Evolutionary conservation across 2,888 invertebrate species (phyloP).

Genomic region (Drepana falcataria): DNA sequence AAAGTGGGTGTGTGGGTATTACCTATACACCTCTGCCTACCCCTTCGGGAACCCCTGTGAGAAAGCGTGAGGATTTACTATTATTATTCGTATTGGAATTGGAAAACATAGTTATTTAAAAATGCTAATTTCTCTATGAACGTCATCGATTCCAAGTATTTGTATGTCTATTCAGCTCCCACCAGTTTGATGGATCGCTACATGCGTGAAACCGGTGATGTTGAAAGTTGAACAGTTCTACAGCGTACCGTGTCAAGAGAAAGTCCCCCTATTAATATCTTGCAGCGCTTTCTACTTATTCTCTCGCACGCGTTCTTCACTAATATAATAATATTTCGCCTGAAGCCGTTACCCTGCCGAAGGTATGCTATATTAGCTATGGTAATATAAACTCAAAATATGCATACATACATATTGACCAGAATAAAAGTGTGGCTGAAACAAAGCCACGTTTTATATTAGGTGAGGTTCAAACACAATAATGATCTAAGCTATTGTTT

Average conservation of each 20-base stretch:
- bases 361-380: slow-evolving; percentile 24
- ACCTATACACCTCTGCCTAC: too few relatives aligned
- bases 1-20: too few relatives aligned
- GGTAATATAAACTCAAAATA: slow-evolving; percentile 2
- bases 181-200: background rate
- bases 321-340: slow-evolving; percentile 44
- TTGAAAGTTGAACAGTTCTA: slow-evolving; percentile 4
- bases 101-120: background rate
- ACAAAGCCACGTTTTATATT: too few relatives aligned
- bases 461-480: too few relatives aligned
- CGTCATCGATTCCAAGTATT: too few relatives aligned
- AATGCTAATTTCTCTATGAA: background rate
- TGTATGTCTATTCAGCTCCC: background rate
- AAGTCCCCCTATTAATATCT: slow-evolving; percentile 44
- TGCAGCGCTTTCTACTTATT: slow-evolving; percentile 59
- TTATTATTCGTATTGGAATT: too few relatives aligned
- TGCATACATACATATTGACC: background rate
- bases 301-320: slow-evolving; percentile 51
- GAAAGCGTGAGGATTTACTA: too few relatives aligned
- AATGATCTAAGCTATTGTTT: too few relatives aligned
- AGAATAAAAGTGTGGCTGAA: too few relatives aligned
- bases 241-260: slow-evolving; percentile 64
- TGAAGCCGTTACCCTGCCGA: slow-evolving; percentile 48
- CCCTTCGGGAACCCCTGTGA: too few relatives aligned
- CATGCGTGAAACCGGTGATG: background rate